Evolutionary conservation across 2,888 invertebrate genomes (phyloP).

Genomic region (Agapetus fuscipes): DNA sequence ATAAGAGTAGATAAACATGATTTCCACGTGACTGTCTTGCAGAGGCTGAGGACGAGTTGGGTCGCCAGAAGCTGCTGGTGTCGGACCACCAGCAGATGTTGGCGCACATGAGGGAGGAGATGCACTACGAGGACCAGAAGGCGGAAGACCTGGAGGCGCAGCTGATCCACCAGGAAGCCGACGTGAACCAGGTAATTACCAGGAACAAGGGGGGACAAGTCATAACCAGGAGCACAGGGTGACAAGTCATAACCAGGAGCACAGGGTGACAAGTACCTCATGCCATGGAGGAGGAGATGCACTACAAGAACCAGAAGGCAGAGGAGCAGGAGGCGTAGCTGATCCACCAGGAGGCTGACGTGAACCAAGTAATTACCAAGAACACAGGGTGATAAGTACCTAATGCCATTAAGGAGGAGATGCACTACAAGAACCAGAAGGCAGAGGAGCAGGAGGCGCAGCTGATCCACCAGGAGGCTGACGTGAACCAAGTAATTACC

Average conservation of each 20-base stretch:
- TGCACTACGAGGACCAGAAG: constrained; percentile 41
- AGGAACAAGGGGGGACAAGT: no score
- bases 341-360: constrained; percentile 37
- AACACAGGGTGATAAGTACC: no score
- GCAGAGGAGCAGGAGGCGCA: constrained; percentile 39
- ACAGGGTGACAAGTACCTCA: no score
- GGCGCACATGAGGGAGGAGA: constrained; percentile 42
- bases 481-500: no score
- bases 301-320: constrained; percentile 40
- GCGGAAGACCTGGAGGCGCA: constrained; percentile 39
- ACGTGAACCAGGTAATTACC: constrained; percentile 32
- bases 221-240: no score
- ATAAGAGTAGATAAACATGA: no score
- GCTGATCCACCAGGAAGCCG: constrained; percentile 37
- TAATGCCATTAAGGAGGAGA: constrained; percentile 42
- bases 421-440: constrained; percentile 41
- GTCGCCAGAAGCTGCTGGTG: constrained; percentile 37
- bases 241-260: no score
- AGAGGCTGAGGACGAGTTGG: constrained; percentile 42
- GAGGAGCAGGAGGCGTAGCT: constrained; percentile 38
- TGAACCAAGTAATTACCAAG: constrained; percentile 31
- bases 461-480: constrained; percentile 37
- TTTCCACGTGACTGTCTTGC: no score
- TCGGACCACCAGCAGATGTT: constrained; percentile 41
- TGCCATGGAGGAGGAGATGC: constrained; percentile 42